A percentile compares a stretch with the other conserved stretches of the same genome.
Evolutionary conservation across 2,888 invertebrate species (phyloP).

Genomic region (Vanessa cardui): DNA sequence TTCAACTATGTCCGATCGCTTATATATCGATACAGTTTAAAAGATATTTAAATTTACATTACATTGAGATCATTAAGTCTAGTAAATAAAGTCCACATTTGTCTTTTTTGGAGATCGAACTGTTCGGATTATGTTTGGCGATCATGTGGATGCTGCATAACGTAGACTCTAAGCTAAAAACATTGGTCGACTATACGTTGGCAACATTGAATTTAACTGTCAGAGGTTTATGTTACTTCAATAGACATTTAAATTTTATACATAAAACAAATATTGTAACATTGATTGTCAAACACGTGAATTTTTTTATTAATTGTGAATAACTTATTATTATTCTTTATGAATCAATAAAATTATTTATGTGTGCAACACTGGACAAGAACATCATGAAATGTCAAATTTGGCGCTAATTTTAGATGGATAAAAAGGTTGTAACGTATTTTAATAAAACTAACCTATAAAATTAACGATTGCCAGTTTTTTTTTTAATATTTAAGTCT

Average conservation of each 20-base stretch:
- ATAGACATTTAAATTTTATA: slow-evolving; percentile 11
- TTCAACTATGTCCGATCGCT: too few relatives aligned
- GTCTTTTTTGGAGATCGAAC: too few relatives aligned
- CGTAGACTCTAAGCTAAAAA: slow-evolving; percentile 46
- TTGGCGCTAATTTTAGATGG: slow-evolving; percentile 1
- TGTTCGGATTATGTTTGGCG: background rate
- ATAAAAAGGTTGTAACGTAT: too few relatives aligned
- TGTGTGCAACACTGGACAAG: slow-evolving; percentile 6
- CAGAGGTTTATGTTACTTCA: slow-evolving; percentile 12
- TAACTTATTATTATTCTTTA: background rate
- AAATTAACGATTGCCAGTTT: too few relatives aligned
- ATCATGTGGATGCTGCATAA: background rate
- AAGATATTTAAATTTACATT: too few relatives aligned
- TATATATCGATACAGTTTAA: too few relatives aligned
- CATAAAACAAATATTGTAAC: background rate
- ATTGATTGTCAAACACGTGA: background rate
- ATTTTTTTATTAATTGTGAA: background rate
- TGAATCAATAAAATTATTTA: background rate
- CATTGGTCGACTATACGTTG: slow-evolving; percentile 55
- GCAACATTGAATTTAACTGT: slow-evolving; percentile 51
- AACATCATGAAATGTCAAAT: slow-evolving; percentile 14
- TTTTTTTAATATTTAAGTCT: too few relatives aligned
- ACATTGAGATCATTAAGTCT: too few relatives aligned
- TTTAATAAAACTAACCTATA: too few relatives aligned
- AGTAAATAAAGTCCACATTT: too few relatives aligned